These are phyloP conservation scores for Petrocephalus sullivani DNA, from an alignment of 2,797 vertebrate genomes.

Conservation along the genomic window DNA sequence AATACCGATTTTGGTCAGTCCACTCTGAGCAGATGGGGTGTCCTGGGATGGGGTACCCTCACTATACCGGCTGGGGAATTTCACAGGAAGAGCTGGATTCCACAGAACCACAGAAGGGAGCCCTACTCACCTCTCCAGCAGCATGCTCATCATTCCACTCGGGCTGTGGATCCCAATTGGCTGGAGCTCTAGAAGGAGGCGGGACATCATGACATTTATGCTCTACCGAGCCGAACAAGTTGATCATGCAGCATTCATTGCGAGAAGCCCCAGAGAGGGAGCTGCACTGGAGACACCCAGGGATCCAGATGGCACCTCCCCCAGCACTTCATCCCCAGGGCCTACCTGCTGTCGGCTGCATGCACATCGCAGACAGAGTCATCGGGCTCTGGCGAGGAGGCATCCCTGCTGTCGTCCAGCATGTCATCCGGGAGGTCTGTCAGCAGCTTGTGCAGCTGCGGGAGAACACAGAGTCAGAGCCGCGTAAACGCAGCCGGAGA, in stretches of 20 bases:
- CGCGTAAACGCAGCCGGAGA: neutral
- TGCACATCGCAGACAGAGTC: conserved; percentile 67
- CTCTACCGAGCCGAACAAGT: neutral
- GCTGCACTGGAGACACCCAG: neutral
- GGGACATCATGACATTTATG: neutral
- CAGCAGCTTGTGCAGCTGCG: conserved; percentile 83
- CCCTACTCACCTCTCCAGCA: conserved; percentile 56
- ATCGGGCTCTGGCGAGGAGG: conserved; percentile 69
- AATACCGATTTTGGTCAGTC: too few relatives aligned
- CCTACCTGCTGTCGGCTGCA: conserved; percentile 68
- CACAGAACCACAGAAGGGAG: neutral
- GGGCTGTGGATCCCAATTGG: conserved; percentile 55
- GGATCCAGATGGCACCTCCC: neutral
- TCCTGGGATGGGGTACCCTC: neutral
- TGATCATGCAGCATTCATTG: neutral
- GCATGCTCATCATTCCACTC: conserved; percentile 64
- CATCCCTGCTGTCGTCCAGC: conserved; percentile 87
- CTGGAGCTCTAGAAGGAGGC: conserved; percentile 50
- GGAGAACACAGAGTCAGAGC: conserved; percentile 26
- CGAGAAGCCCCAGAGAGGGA: neutral
- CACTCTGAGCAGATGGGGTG: neutral
- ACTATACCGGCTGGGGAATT: neutral
- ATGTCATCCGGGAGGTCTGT: conserved; percentile 94
- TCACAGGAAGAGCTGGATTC: neutral
- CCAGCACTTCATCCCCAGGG: neutral